phyloP scores from a whole-genome alignment of 2,113 vertebrate genomes.

The Struthio camelus region DNA sequence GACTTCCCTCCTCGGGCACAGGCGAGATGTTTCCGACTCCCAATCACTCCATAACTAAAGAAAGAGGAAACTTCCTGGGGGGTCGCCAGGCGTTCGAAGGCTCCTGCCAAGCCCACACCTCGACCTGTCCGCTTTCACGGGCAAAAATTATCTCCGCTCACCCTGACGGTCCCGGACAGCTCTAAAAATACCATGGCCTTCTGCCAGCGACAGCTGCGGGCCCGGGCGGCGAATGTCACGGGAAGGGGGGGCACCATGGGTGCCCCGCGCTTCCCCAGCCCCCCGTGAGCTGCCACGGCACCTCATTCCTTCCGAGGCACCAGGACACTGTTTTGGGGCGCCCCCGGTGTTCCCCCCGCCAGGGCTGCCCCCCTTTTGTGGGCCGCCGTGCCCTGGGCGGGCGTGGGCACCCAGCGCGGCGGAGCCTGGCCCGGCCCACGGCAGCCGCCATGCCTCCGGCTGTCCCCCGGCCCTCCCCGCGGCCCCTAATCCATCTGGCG shows the following conservation, averaged over 20 bases:
- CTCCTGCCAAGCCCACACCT: background rate
- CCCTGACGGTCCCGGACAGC: background rate
- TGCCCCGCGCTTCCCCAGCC: no score
- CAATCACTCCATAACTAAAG: background rate
- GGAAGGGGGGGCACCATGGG: background rate
- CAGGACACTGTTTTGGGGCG: no score
- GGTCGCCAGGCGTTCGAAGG: rapidly evolving
- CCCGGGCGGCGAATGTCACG: background rate
- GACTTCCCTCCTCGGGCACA: background rate
- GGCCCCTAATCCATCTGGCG: slow-evolving; percentile 79
- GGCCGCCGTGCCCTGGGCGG: no score
- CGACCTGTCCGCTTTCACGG: rapidly evolving
- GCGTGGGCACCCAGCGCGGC: no score
- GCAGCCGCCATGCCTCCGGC: slow-evolving; percentile 1
- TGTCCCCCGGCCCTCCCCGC: slow-evolving; percentile 49
- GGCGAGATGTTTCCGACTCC: background rate
- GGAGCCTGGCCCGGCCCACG: background rate
- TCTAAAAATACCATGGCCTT: slow-evolving; percentile 28
- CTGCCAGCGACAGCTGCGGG: slow-evolving; percentile 51
- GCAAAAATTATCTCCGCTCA: background rate
- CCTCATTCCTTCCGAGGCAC: no score
- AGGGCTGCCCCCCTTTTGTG: no score
- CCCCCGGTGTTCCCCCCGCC: no score
- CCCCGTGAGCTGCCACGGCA: no score
- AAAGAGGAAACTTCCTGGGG: background rate